Evolutionary conservation across 2,113 vertebrate species (phyloP).

Genomic region (Nannobrachium achirus): DNA sequence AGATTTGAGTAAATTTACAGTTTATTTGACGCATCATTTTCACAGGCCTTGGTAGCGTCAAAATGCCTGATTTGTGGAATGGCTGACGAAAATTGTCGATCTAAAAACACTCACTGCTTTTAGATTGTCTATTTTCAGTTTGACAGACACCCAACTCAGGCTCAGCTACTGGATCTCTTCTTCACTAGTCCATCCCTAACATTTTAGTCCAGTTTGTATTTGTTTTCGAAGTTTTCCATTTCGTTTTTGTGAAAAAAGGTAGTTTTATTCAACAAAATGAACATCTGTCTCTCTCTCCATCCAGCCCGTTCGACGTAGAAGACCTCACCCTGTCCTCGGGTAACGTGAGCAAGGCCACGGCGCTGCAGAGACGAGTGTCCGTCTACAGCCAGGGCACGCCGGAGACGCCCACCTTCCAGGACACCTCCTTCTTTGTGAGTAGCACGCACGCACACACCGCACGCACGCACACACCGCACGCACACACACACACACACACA

Average conservation of each 20-base stretch:
- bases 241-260: too few species aligned
- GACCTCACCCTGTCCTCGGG: conserved; percentile 90
- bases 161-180: not conserved
- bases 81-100: too few species aligned
- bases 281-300: not conserved
- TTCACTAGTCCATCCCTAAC: not conserved
- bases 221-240: too few species aligned
- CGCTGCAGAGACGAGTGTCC: conserved; percentile 93
- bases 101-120: too few species aligned
- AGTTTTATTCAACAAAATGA: too few species aligned
- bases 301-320: conserved; percentile 95
- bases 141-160: too few species aligned
- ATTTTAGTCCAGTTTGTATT: too few species aligned
- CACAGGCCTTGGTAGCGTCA: too few species aligned
- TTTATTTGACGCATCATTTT: too few species aligned
- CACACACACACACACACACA: not conserved
- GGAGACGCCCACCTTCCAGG: conserved; percentile 94
- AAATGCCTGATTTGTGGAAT: too few species aligned
- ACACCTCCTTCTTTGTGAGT: conserved; percentile 95
- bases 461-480: not conserved
- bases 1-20: too few species aligned
- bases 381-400: conserved; percentile 97
- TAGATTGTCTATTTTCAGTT: too few species aligned
- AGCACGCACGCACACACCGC: not conserved
- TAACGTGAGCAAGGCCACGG: conserved; percentile 88